Evolutionary conservation across 2,113 vertebrate genomes (phyloP), one percentile per base, ranked within the genome.

Genomic region (Carettochelys insculpta): DNA sequence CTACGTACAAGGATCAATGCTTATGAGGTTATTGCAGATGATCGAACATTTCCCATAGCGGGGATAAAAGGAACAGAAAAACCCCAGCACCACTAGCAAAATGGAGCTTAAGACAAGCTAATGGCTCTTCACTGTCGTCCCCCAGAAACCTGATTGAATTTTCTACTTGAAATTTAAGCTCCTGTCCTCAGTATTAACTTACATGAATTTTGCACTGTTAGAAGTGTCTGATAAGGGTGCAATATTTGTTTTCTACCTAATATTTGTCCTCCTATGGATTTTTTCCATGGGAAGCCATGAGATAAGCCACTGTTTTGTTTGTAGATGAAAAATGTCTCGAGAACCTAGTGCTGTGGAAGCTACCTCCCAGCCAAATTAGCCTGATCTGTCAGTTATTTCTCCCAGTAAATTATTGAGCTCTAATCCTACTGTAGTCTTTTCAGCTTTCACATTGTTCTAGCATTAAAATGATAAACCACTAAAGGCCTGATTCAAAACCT

Each of bases 381-480:
- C 38, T 54, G 27, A 45, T 14, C 31, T 24, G 41, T 34, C 25
- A 22, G 14, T 68, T 38, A 16, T 17, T 71, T 52, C 25, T 5
- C 8, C 47, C 20, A 48, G 43, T 17, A 22, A 24, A 20, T 6
- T 38, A 17, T n/a, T 48, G 58, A 4, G 24, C 22, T 47, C 56
- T 54, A 50, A 56, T 31, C 52, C 43, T 52, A 6, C 17, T 85
- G 51, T n/a, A 76, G 38, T 54, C 41, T 17, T 14, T 84, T 84
- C 41, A 76, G 20, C 16, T 76, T 54, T 52, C 83, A 47, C 31
- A 14, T 76, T 56, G 14, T 1, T 1, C 0, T 0, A 19, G 10
- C 31, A 50, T 1, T 2, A 52, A 14, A 79, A 45, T 11, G 13
- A 6, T 13, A 84, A 47, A 0, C 56, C 3, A 22, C 43, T 22